Percentiles rank a stretch among this genome's conserved stretches.
Evolutionary conservation across 2,113 vertebrate genomes (phyloP).

Genomic region (Pterocles burchelli): DNA sequence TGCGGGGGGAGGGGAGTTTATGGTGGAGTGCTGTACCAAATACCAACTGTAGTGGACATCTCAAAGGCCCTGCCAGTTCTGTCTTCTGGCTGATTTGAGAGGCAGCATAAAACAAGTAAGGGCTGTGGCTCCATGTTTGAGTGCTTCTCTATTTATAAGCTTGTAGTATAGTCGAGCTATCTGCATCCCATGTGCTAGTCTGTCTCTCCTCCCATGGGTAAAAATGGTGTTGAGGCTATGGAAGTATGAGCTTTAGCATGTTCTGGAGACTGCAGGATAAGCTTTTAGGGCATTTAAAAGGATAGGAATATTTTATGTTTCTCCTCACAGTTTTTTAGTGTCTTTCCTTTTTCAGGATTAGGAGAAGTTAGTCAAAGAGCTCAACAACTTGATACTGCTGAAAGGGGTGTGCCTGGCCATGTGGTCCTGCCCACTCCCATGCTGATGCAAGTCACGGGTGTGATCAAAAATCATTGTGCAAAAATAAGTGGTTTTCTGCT

Average conservation of each 20-base stretch:
- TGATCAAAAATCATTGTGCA: neutral
- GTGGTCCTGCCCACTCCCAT: neutral
- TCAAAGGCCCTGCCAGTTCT: neutral
- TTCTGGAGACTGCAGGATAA: neutral
- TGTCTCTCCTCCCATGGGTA: neutral
- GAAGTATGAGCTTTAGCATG: neutral
- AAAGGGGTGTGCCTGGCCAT: neutral
- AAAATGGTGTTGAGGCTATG: neutral
- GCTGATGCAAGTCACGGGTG: neutral
- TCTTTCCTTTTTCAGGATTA: neutral
- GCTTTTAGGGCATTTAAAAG: neutral
- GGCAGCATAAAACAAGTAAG: neutral
- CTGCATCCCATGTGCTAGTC: neutral
- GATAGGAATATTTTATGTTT: neutral
- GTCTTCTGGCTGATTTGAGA: neutral
- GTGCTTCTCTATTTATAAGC: neutral
- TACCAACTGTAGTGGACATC: neutral
- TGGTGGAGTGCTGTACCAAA: fast-evolving
- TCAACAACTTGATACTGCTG: neutral
- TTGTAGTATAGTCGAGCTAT: fast-evolving
- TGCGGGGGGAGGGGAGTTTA: fast-evolving
- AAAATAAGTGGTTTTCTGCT: neutral
- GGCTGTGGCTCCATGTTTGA: neutral
- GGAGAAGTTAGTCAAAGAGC: neutral
- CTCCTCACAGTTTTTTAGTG: neutral